Conservation (phyloP, 2,797 vertebrate species). For the Acipenser ruthenus region DNA sequence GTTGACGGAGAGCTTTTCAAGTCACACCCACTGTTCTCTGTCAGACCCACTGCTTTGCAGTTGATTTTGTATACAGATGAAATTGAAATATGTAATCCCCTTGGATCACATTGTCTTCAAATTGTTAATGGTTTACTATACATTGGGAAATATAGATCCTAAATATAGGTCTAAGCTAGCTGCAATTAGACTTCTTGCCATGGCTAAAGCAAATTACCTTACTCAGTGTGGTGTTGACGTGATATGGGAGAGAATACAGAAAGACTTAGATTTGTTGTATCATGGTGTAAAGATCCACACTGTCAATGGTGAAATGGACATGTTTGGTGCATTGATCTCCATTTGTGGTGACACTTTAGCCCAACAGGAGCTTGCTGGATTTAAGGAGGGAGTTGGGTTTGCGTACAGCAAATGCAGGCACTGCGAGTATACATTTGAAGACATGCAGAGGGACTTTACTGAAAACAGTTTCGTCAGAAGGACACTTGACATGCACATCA, state of each 20-base stretch:
- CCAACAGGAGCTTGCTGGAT: conserved; percentile 17
- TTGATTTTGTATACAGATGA: too few species aligned
- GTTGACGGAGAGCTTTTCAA: too few species aligned
- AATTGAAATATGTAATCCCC: too few species aligned
- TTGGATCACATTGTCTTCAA: background rate
- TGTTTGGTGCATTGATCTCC: conserved; percentile 9
- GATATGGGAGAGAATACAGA: background rate
- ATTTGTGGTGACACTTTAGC: conserved; percentile 18
- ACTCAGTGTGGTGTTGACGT: background rate
- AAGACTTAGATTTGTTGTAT: background rate
- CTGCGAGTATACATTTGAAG: conserved; percentile 13
- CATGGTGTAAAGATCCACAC: background rate
- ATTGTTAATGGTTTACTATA: too few species aligned
- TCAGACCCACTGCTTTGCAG: too few species aligned
- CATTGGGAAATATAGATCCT: too few species aligned
- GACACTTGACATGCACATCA: conserved; percentile 11
- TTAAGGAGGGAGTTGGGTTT: conserved; percentile 17
- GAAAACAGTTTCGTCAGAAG: conserved; percentile 12
- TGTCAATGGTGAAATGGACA: conserved; percentile 10
- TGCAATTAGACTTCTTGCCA: too few species aligned
- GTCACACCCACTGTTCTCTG: too few species aligned
- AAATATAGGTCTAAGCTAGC: too few species aligned
- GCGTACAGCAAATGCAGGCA: background rate
- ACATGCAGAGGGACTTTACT: conserved; percentile 14
- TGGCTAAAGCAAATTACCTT: background rate